Evolutionary conservation across 2,113 vertebrate genomes (phyloP), one percentile per base, ranked within the genome.

Genomic region (Xiphophorus couchianus): DNA sequence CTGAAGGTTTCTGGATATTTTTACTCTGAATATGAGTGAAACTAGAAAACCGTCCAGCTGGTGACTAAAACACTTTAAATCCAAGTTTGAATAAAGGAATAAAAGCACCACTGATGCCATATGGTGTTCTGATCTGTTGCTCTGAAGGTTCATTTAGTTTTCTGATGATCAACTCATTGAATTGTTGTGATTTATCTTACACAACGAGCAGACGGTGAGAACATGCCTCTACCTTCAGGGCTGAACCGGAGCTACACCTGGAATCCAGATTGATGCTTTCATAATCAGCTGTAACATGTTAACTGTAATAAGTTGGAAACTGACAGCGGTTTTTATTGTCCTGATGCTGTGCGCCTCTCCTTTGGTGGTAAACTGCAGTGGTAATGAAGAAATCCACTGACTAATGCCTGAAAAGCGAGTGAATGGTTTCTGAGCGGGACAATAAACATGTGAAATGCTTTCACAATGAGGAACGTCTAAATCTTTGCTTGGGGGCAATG

Each of bases 381-480:
- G 71, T 82, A 58, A 84, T 84, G 77, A 90, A 79, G 75, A 71
- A 88, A 87, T 88, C 67, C 76, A 69, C 79, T 66, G 85, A 78
- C 80, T 89, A 86, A 91, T 73, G 78, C 65, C 80, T 82, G 44
- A 39, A 51, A 73, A 81, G 28, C 14, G 1, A 79, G 35, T 27
- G 62, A 89, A 86, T 80, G 80, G 51, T 66, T 84, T 74, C 69
- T 30, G 54, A 86, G 84, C 33, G 65, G 79, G 75, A 88, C 81
- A 85, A 83, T 90, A 85, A 84, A 84, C 73, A 78, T 71, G 76
- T 69, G 81, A 78, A 89, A 86, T 77, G 74, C 83, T 86, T 61
- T 74, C 83, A 90, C 89, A 92, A 87, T 89, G 78, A 86, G 69
- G 76, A 42, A 77, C 74, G 71, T 83, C 77, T 88, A 89, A 89